Base-by-base conservation (phyloP, 2,797 vertebrate species). In the Pelochelys cantorii region DNA sequence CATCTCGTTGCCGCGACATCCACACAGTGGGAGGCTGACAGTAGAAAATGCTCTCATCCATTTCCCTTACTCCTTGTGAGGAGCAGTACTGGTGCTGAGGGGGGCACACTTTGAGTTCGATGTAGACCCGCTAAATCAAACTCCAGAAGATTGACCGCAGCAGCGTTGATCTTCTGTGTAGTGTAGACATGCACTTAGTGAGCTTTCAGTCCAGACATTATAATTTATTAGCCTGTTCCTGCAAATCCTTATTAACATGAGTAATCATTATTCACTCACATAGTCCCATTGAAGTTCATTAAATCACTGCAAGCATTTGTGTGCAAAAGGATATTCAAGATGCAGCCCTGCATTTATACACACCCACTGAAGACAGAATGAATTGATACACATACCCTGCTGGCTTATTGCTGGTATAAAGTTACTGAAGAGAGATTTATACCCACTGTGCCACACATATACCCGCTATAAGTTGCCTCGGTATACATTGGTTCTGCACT, bases 211-310 rank as follows among this genome's bases (percentile, higher is more conserved):
- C n/a, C 48, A 34, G 65, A n/a, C 48, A 14, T 88, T 62, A 7
- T 1, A 3, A 9, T 65, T 37, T 18, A 29, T 48, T 8, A 89
- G 48, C 74, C 53, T 80, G 80, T 62, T 68, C 55, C 79, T 74
- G 23, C 78, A 89, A 25, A 48, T 89, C 62, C 52, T 48, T 54
- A 31, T 6, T 37, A 0, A 0, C 22, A 2, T 3, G 22, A 65
- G 20, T 37, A 29, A 31, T 27, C 20, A 54, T 60, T 54, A 74
- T 42, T 34, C 57, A n/a, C 12, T 60, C 14, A 52, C 37, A 54
- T 22, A 7, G 2, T 60, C 48, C 80, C 10, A 23, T 1, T 42
- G 56, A 7, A 87, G 37, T 75, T 34, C 29, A 53, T 5, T 11
- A 34, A 55, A n/a, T 83, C 65, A 52, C 3, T n/a, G 42, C 4